phyloP scores from a whole-genome alignment of 1,140 invertebrate species.

The Sinella curviseta region DNA sequence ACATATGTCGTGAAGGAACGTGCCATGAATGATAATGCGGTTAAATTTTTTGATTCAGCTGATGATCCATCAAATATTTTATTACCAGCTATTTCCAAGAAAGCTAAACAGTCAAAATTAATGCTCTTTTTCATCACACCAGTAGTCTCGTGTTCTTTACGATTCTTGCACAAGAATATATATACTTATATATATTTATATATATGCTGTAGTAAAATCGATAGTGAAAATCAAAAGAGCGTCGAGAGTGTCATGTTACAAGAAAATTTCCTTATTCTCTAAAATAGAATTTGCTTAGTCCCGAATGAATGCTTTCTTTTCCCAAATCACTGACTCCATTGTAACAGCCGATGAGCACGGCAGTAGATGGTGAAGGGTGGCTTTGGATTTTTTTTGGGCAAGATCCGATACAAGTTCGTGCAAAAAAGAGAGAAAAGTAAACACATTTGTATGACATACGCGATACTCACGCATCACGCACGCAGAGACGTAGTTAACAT shows the following conservation, averaged over 20 bases:
- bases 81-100: neutral
- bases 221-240: no score
- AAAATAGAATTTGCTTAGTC: neutral
- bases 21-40: neutral
- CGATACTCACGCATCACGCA: neutral
- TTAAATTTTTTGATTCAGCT: neutral
- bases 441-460: neutral
- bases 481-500: neutral
- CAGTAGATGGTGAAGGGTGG: neutral
- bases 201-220: no score
- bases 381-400: neutral
- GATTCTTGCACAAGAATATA: no score
- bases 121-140: neutral
- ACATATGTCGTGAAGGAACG: constrained; percentile 13
- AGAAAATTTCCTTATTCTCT: neutral
- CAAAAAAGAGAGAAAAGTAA: neutral
- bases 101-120: neutral
- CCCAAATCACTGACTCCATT: neutral
- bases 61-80: constrained; percentile 22
- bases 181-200: no score
- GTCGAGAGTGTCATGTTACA: no score
- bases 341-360: neutral
- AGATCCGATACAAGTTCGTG: neutral
- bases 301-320: neutral
- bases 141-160: neutral